phyloP scores from a whole-genome alignment of 2,113 vertebrate genomes.

The Condylura cristata region DNA sequence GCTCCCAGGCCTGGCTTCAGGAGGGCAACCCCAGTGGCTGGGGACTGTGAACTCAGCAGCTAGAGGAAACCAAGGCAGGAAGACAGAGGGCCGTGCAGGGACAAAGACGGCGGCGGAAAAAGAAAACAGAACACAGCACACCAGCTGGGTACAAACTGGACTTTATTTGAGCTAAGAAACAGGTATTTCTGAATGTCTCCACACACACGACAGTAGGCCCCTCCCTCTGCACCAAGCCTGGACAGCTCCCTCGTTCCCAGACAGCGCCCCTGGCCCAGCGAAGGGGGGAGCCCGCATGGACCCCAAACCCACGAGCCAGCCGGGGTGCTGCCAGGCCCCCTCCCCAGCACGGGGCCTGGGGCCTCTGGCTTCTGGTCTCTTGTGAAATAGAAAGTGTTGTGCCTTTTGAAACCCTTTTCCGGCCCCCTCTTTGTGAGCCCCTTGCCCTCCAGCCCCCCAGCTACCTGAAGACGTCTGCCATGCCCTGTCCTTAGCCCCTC shows the following conservation, averaged over 20 bases:
- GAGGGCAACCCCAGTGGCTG: slow-evolving; percentile 17
- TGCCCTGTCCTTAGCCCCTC: slow-evolving; percentile 2
- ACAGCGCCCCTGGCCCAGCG: neutral
- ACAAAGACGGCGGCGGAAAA: slow-evolving; percentile 59
- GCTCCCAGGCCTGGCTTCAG: slow-evolving; percentile 31
- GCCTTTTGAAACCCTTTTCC: slow-evolving; percentile 45
- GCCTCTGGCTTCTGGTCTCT: slow-evolving; percentile 56
- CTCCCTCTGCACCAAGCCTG: neutral
- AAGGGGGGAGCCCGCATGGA: neutral
- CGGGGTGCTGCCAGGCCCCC: neutral
- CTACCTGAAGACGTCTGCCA: neutral
- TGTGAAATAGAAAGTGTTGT: slow-evolving; percentile 52
- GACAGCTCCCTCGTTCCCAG: neutral
- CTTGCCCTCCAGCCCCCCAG: neutral
- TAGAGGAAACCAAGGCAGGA: slow-evolving; percentile 39
- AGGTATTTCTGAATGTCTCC: slow-evolving; percentile 69
- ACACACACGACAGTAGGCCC: neutral
- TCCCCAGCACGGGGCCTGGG: neutral
- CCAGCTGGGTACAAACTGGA: slow-evolving; percentile 87
- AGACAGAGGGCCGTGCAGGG: neutral
- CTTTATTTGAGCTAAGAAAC: slow-evolving; percentile 89
- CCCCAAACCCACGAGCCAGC: neutral
- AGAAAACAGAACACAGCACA: slow-evolving; percentile 85
- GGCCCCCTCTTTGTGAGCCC: neutral
- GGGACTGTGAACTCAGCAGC: neutral